A percentile compares a stretch with the other conserved stretches of the same genome.
phyloP scores from a whole-genome alignment of 2,797 vertebrate species.

The Mormyrops attenuatus region DNA sequence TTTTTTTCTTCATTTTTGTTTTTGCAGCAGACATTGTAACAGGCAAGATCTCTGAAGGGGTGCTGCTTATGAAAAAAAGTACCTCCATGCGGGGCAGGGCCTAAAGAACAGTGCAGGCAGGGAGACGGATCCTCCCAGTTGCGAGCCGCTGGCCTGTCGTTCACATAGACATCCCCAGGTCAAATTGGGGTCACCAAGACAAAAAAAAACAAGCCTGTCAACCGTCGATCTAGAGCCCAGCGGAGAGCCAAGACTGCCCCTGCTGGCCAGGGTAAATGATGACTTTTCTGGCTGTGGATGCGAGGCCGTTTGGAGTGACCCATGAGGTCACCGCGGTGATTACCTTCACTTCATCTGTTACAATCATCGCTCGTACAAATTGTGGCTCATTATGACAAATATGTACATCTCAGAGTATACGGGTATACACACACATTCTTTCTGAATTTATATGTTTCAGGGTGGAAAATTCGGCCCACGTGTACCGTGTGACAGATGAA shows the following conservation, averaged over 20 bases:
- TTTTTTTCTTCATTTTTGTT: constrained; percentile 4
- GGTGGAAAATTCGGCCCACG: background rate
- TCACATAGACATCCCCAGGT: constrained; percentile 22
- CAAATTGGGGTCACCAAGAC: constrained; percentile 31
- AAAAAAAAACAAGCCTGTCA: constrained; percentile 34
- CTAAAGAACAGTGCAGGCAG: background rate
- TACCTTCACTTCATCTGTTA: background rate
- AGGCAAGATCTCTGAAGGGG: constrained; percentile 19
- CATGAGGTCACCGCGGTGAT: background rate
- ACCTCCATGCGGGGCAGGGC: background rate
- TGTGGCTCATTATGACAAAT: background rate
- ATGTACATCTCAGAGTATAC: background rate
- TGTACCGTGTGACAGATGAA: background rate
- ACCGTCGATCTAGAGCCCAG: constrained; percentile 21
- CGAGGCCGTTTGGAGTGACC: background rate
- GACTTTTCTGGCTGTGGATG: background rate
- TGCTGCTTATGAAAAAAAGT: constrained; percentile 16
- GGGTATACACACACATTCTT: background rate
- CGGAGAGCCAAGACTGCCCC: background rate
- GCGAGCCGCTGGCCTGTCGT: constrained; percentile 26
- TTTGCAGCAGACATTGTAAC: constrained; percentile 16
- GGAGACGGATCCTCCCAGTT: background rate
- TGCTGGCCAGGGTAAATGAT: background rate
- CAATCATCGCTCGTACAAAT: background rate
- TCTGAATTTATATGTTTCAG: background rate